phyloP scores from a whole-genome alignment of 2,113 vertebrate species.

The Zootoca vivipara region DNA sequence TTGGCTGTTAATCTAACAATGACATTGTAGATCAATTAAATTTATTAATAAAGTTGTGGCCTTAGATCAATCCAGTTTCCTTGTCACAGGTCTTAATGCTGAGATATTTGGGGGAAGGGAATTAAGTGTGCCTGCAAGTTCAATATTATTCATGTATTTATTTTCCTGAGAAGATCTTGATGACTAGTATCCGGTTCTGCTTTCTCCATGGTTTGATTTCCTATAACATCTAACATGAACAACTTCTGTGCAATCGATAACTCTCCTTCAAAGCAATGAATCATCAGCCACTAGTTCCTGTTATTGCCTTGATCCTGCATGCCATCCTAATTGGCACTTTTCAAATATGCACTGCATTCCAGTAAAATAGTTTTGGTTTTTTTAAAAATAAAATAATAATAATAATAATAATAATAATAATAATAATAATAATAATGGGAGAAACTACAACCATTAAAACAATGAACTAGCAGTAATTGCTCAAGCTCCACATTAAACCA shows the following conservation, averaged over 20 bases:
- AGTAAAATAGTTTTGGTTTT: slow-evolving; percentile 13
- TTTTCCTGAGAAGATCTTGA: background rate
- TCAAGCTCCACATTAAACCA: slow-evolving; percentile 6
- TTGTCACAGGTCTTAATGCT: background rate
- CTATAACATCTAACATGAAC: background rate
- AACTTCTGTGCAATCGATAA: background rate
- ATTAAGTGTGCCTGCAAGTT: background rate
- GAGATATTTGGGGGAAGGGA: background rate
- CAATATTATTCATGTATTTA: background rate
- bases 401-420: too few species aligned
- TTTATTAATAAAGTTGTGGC: background rate
- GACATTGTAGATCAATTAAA: background rate
- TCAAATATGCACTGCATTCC: slow-evolving; percentile 13
- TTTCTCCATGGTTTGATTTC: slow-evolving; percentile 29
- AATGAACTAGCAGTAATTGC: background rate
- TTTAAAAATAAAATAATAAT: too few species aligned
- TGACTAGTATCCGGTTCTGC: background rate
- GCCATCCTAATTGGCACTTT: slow-evolving; percentile 6
- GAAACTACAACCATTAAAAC: slow-evolving; percentile 1
- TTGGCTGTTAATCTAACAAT: background rate
- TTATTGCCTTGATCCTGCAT: slow-evolving; percentile 25
- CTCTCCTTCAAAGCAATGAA: slow-evolving; percentile 18
- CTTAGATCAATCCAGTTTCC: background rate
- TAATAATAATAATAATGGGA: background rate
- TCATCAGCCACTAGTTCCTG: background rate